These are phyloP conservation scores for Plagodis pulveraria DNA, from an alignment of 2,888 invertebrate genomes.

Conservation along the genomic window DNA sequence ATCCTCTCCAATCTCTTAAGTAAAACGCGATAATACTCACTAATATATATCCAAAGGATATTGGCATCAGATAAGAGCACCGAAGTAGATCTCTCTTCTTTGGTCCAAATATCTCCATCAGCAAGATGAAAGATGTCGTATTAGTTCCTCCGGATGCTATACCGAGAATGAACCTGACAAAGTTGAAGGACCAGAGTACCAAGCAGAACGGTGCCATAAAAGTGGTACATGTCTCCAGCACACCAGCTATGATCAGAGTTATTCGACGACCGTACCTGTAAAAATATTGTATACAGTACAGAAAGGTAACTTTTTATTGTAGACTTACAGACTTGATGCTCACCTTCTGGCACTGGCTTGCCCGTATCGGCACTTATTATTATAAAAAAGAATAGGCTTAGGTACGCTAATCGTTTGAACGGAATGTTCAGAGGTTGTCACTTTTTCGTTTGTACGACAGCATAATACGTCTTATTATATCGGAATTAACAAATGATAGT, in stretches of 20 bases:
- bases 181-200: conserved; percentile 79
- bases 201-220: conserved; percentile 86
- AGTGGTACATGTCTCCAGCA: conserved; percentile 87
- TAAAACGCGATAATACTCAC: conserved; percentile 84
- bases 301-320: too few relatives aligned
- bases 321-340: too few relatives aligned
- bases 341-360: too few relatives aligned
- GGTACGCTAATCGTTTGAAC: too few relatives aligned
- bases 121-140: conserved; percentile 87
- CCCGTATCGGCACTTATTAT: too few relatives aligned
- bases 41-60: conserved; percentile 85
- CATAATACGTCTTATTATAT: too few relatives aligned
- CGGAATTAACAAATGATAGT: too few relatives aligned
- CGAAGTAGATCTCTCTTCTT: conserved; percentile 66
- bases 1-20: conserved; percentile 85
- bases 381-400: too few relatives aligned
- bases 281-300: conserved; percentile 16
- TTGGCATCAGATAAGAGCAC: conserved; percentile 85
- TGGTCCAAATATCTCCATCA: conserved; percentile 85
- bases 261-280: conserved; percentile 88
- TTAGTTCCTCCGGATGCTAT: conserved; percentile 91
- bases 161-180: conserved; percentile 87
- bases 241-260: conserved; percentile 86
- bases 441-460: too few relatives aligned
- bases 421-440: too few relatives aligned